phyloP scores from a whole-genome alignment of 2,113 vertebrate genomes.

The Porphyrio hochstetteri region DNA sequence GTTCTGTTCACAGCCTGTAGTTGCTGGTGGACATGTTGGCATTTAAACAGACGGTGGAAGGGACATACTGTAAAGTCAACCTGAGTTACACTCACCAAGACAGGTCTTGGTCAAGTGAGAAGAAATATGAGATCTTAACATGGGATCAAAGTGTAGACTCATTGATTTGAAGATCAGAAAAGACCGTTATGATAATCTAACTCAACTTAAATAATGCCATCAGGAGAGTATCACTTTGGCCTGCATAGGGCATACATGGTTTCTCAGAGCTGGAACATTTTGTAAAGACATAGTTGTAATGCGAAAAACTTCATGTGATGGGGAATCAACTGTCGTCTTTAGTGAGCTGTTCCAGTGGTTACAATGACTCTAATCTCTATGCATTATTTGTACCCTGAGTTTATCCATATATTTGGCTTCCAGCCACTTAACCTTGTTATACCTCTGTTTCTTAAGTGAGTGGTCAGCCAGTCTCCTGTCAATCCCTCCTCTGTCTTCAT shows the following conservation, averaged over 20 bases:
- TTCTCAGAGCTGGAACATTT: neutral
- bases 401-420: constrained; percentile 29
- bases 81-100: neutral
- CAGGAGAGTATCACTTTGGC: neutral
- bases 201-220: neutral
- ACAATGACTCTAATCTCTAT: neutral
- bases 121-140: neutral
- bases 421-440: constrained; percentile 42
- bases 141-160: neutral
- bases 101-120: neutral
- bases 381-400: constrained; percentile 13
- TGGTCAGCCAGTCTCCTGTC: constrained; percentile 8
- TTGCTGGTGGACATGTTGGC: neutral
- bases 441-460: constrained; percentile 28
- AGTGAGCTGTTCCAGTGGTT: neutral
- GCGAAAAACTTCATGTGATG: neutral
- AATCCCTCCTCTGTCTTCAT: constrained; percentile 20
- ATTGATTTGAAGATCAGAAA: neutral
- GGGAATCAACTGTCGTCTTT: neutral
- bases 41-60: neutral
- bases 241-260: accelerated
- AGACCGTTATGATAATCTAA: neutral
- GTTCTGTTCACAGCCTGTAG: neutral
- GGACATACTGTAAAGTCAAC: neutral
- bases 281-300: neutral